Conservation (phyloP, 2,797 vertebrate genomes). For the Otolemur crassicaudatus region DNA sequence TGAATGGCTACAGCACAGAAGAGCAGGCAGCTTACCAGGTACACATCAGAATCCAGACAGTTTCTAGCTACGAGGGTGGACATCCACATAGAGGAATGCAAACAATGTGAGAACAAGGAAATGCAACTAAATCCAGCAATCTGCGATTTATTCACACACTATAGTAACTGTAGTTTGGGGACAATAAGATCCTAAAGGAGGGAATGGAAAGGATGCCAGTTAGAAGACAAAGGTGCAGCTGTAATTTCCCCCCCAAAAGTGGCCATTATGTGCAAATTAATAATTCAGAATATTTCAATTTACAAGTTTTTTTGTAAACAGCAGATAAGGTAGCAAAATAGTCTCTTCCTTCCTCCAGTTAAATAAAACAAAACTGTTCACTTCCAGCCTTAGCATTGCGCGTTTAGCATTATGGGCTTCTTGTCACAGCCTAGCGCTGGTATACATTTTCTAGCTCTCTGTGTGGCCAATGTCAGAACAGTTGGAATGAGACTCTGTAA, state of each 20-base stretch:
- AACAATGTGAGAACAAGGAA: not conserved
- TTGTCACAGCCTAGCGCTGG: conserved; percentile 53
- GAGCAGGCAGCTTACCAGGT: not conserved
- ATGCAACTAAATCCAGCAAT: not conserved
- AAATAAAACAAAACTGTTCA: conserved; percentile 74
- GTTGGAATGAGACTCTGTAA: conserved; percentile 11
- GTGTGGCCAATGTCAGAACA: conserved; percentile 72
- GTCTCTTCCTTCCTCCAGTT: conserved; percentile 73
- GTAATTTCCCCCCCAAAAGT: not conserved
- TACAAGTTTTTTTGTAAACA: not conserved
- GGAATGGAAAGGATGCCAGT: not conserved
- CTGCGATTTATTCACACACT: not conserved
- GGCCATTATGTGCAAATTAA: not conserved
- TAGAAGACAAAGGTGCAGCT: not conserved
- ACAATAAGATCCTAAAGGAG: not conserved
- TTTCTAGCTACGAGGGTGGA: fast-evolving
- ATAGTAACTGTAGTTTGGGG: not conserved
- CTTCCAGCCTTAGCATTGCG: conserved; percentile 60
- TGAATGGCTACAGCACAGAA: not conserved
- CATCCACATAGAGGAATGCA: not conserved
- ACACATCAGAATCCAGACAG: not conserved
- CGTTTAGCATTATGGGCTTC: conserved; percentile 69
- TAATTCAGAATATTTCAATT: conserved; percentile 28
- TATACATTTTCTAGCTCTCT: conserved; percentile 80
- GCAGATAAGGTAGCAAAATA: not conserved